Evolutionary conservation across 2,888 invertebrate genomes (phyloP).

Genomic region (Calameuta pallipes): DNA sequence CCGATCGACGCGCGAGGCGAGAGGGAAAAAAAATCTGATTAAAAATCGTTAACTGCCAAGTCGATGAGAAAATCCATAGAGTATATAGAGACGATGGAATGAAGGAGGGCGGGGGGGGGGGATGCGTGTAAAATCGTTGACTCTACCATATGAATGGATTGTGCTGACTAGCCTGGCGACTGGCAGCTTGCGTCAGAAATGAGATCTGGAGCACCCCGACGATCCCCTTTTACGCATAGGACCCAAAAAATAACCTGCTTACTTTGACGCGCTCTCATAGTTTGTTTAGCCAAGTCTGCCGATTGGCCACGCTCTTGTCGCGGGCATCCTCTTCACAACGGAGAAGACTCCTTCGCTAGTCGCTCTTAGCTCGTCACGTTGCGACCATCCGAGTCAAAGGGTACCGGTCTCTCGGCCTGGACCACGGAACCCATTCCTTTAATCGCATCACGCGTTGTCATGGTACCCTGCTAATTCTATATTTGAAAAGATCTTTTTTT

Average conservation of each 20-base stretch:
- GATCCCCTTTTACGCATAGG: conserved; percentile 21
- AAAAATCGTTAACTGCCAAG: conserved; percentile 6
- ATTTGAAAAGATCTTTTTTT: not conserved
- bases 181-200: conserved; percentile 2
- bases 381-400: not conserved
- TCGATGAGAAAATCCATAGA: not conserved
- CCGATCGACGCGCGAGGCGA: conserved; percentile 1
- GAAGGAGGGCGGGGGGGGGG: not conserved
- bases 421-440: not conserved
- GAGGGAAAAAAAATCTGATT: conserved; percentile 4
- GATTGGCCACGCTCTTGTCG: conserved; percentile 38
- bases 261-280: conserved; percentile 33
- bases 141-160: conserved; percentile 2
- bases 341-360: not conserved
- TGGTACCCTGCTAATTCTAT: not conserved
- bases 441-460: not conserved
- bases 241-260: conserved; percentile 40
- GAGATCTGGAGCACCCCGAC: conserved; percentile 1
- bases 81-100: not conserved
- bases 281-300: conserved; percentile 34
- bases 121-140: conserved; percentile 34
- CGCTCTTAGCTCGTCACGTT: not conserved
- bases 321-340: not conserved
- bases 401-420: not conserved
- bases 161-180: conserved; percentile 5